Evolutionary conservation across 2,888 invertebrate species (phyloP).

Genomic region (Drosophila limbata): DNA sequence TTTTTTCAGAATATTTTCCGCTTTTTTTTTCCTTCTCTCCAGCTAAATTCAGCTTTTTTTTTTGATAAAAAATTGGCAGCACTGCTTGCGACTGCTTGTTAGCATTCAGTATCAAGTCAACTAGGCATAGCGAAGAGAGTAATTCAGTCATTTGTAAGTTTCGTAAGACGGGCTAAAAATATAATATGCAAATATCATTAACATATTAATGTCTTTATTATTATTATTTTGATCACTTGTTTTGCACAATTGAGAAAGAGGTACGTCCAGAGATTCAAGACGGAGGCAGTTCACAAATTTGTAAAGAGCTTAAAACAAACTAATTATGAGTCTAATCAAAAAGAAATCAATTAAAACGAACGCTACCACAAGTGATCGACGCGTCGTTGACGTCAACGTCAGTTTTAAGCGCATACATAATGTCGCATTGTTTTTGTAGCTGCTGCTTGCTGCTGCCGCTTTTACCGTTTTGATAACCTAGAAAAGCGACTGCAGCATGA

Average conservation of each 20-base stretch:
- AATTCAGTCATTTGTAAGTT: constrained; percentile 36
- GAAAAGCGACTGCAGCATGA: constrained; percentile 56
- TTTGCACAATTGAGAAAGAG: constrained; percentile 35
- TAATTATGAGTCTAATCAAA: constrained; percentile 65
- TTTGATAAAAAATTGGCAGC: too few species aligned
- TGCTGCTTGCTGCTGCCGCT: constrained; percentile 36
- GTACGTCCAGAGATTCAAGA: constrained; percentile 13
- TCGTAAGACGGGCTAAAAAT: constrained; percentile 51
- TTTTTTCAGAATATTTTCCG: too few species aligned
- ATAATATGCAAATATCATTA: constrained; percentile 40
- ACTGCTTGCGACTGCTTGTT: constrained; percentile 11
- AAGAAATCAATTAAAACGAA: constrained; percentile 68
- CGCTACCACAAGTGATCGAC: too few species aligned
- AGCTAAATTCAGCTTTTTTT: too few species aligned
- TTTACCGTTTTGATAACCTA: constrained; percentile 79
- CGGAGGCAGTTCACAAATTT: constrained; percentile 9
- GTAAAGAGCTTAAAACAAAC: constrained; percentile 48
- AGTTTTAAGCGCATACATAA: constrained; percentile 6
- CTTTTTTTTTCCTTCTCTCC: too few species aligned
- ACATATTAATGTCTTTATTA: constrained; percentile 51
- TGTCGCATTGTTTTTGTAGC: constrained; percentile 26
- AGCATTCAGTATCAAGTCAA: constrained; percentile 11
- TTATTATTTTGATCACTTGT: constrained; percentile 44
- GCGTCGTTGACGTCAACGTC: constrained; percentile 22
- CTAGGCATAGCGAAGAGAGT: constrained; percentile 10